Percentiles rank a stretch among this genome's conserved stretches.
Conservation (phyloP, 2,113 vertebrate genomes). For the Podilymbus podiceps region DNA sequence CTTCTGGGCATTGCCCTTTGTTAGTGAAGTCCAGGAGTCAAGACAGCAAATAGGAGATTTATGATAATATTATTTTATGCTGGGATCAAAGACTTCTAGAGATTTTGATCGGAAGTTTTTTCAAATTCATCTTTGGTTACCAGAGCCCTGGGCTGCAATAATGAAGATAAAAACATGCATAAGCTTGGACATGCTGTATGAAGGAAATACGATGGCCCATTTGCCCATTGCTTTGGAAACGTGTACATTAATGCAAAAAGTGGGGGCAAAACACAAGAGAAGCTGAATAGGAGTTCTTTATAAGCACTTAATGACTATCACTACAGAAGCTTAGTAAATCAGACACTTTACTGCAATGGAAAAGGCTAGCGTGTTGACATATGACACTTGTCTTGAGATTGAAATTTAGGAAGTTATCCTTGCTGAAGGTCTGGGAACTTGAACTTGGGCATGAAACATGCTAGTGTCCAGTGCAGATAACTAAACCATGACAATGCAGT, state of each 20-base stretch:
- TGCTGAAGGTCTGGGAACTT: not conserved
- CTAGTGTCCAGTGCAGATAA: not conserved
- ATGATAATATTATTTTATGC: not conserved
- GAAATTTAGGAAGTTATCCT: not conserved
- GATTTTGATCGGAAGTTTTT: not conserved
- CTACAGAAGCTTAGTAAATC: not conserved
- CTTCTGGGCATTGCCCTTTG: not conserved
- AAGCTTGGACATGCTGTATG: not conserved
- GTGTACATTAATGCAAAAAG: not conserved
- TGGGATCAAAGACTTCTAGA: not conserved
- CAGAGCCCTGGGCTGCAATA: not conserved
- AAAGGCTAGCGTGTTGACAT: not conserved
- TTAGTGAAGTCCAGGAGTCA: not conserved
- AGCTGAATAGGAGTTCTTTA: not conserved
- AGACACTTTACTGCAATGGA: not conserved
- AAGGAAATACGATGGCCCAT: not conserved
- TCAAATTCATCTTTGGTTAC: not conserved
- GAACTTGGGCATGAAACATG: not conserved
- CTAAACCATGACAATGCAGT: not conserved
- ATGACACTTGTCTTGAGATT: not conserved
- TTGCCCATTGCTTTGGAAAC: not conserved
- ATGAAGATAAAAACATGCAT: not conserved
- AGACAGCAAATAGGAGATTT: not conserved
- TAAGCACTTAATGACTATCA: not conserved
- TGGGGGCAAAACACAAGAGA: not conserved